Evolutionary conservation across 2,113 vertebrate genomes (phyloP).

Genomic region (Campylorhamphus procurvoides): DNA sequence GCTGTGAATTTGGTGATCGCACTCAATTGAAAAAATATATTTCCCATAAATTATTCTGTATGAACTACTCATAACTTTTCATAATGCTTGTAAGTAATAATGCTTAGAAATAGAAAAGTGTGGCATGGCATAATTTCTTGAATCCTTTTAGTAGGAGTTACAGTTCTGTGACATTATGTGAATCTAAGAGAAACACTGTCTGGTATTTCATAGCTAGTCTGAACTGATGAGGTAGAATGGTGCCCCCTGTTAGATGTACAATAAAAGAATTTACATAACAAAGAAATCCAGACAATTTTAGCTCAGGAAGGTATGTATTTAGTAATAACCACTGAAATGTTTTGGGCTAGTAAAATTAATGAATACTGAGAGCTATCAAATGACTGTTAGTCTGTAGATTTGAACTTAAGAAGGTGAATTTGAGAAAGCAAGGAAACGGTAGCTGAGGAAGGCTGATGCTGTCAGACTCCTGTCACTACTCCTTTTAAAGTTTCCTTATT

Average conservation of each 20-base stretch:
- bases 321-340: neutral
- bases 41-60: neutral
- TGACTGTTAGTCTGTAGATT: neutral
- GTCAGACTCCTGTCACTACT: neutral
- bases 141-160: neutral
- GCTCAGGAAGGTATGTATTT: neutral
- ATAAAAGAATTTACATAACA: neutral
- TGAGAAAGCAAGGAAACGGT: neutral
- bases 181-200: neutral
- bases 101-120: neutral
- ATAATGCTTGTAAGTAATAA: neutral
- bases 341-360: neutral
- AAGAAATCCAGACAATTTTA: neutral
- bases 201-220: neutral
- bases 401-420: neutral
- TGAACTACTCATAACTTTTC: neutral
- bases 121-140: neutral
- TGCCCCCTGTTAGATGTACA: neutral
- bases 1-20: neutral
- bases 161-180: neutral
- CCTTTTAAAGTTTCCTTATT: neutral
- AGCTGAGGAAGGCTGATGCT: neutral
- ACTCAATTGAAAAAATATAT: neutral
- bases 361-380: neutral
- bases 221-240: neutral